Conservation (phyloP, 92 coral and sea anemone genomes). For the Zoanthus solanderi region DNA sequence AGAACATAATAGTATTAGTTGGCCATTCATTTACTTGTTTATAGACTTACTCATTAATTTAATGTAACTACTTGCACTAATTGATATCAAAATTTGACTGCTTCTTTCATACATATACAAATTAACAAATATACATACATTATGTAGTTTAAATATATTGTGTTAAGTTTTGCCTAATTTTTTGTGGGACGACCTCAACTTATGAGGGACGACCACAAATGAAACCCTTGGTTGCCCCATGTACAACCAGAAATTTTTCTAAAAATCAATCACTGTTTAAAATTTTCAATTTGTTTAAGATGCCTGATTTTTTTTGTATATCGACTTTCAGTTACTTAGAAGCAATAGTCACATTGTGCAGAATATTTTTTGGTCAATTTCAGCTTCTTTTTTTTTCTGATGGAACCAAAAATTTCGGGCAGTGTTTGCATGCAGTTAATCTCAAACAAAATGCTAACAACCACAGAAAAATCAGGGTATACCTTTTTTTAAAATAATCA, state of each 20-base stretch:
- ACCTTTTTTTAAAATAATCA: not conserved
- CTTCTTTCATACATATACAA: constrained; percentile 12
- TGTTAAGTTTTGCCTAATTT: too few species aligned
- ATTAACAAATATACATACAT: constrained; percentile 17
- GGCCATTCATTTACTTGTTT: constrained; percentile 13
- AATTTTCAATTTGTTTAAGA: constrained; percentile 1
- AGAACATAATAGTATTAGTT: not conserved
- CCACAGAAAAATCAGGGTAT: not conserved
- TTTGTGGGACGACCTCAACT: not conserved
- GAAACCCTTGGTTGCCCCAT: too few species aligned
- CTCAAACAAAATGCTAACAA: not conserved
- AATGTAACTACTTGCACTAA: constrained; percentile 1
- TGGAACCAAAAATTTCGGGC: not conserved
- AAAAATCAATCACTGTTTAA: not conserved
- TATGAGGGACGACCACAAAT: constrained; percentile 11
- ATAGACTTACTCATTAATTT: constrained; percentile 6
- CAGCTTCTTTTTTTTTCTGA: constrained; percentile 12
- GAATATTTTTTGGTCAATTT: constrained; percentile 12
- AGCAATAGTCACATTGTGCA: constrained; percentile 15
- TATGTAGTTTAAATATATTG: not conserved
- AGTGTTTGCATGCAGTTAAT: not conserved
- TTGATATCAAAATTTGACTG: constrained; percentile 3
- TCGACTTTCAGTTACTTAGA: constrained; percentile 11
- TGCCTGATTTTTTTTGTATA: constrained; percentile 10
- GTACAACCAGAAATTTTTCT: too few species aligned